phyloP scores from a whole-genome alignment of 2,888 invertebrate species.

The Trachelus troglodyta region DNA sequence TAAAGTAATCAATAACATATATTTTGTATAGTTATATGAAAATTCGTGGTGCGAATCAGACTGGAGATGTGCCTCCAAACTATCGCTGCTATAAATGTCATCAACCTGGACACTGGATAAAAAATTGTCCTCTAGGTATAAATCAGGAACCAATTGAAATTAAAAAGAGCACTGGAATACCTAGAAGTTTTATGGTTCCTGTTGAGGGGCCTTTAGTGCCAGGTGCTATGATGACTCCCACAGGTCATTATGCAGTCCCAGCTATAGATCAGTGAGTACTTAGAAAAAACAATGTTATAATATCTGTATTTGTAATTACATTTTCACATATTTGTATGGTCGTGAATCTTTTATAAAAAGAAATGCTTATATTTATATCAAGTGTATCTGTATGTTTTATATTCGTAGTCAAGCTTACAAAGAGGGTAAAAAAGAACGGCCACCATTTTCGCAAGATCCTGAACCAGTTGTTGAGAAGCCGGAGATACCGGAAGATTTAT shows the following conservation, averaged over 20 bases:
- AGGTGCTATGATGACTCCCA: slow-evolving; percentile 91
- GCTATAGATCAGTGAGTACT: slow-evolving; percentile 84
- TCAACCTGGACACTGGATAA: slow-evolving; percentile 97
- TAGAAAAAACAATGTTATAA: slow-evolving; percentile 9
- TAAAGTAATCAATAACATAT: no score
- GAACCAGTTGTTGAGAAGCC: slow-evolving; percentile 70
- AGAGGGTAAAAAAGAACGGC: slow-evolving; percentile 77
- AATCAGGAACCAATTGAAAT: slow-evolving; percentile 79
- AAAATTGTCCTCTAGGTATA: slow-evolving; percentile 86
- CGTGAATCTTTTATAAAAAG: slow-evolving; percentile 9
- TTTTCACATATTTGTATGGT: slow-evolving; percentile 5
- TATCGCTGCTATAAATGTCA: slow-evolving; percentile 96
- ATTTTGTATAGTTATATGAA: slow-evolving; percentile 79
- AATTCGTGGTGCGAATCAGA: slow-evolving; percentile 88
- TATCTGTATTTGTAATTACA: slow-evolving; percentile 11
- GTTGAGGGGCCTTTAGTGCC: slow-evolving; percentile 90
- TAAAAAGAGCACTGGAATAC: slow-evolving; percentile 97
- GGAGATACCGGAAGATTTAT: slow-evolving; percentile 89
- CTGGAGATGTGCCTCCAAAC: slow-evolving; percentile 89
- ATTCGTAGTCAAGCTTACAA: slow-evolving; percentile 80
- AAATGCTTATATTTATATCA: slow-evolving; percentile 16
- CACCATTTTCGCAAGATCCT: slow-evolving; percentile 72
- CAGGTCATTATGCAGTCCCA: slow-evolving; percentile 89
- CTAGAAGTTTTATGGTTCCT: slow-evolving; percentile 93
- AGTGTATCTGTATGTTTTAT: slow-evolving; percentile 4